Conservation (phyloP, 2,113 vertebrate species). For the Aplodontia rufa region DNA sequence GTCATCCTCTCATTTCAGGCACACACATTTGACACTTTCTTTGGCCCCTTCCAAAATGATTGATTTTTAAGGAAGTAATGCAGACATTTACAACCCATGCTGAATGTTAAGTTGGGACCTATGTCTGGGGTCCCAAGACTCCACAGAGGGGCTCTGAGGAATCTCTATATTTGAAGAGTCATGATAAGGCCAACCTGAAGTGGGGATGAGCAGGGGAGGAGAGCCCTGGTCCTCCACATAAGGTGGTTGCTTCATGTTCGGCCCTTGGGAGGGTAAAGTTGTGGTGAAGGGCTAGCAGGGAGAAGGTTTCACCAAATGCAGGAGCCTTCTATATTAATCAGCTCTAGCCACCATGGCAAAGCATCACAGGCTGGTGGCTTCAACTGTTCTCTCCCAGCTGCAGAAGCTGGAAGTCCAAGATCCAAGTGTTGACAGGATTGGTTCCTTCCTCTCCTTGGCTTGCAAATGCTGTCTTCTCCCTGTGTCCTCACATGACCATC, state of each 20-base stretch:
- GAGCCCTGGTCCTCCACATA: rapidly evolving
- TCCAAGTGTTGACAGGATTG: rapidly evolving
- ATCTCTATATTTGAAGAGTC: not conserved
- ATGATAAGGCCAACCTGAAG: not conserved
- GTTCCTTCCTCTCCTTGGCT: not conserved
- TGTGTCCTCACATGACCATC: too few species aligned
- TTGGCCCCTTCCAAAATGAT: too few species aligned
- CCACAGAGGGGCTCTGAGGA: not conserved
- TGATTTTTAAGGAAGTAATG: not conserved
- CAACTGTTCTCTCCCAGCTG: not conserved
- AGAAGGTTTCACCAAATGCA: not conserved
- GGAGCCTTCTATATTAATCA: not conserved
- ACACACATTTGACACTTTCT: not conserved
- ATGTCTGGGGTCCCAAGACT: not conserved
- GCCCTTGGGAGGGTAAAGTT: not conserved
- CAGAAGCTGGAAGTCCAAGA: not conserved
- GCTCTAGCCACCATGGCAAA: too few species aligned
- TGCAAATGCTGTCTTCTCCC: not conserved
- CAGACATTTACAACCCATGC: not conserved
- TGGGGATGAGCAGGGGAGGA: rapidly evolving
- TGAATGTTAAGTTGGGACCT: not conserved
- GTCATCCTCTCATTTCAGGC: too few species aligned
- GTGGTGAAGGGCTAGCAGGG: too few species aligned
- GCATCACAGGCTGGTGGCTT: rapidly evolving
- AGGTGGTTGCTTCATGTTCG: not conserved